Percentiles rank a stretch among this genome's conserved stretches.
These are phyloP conservation scores for Bubo blakistoni DNA, from an alignment of 2,113 vertebrate genomes.

Conservation along the genomic window DNA sequence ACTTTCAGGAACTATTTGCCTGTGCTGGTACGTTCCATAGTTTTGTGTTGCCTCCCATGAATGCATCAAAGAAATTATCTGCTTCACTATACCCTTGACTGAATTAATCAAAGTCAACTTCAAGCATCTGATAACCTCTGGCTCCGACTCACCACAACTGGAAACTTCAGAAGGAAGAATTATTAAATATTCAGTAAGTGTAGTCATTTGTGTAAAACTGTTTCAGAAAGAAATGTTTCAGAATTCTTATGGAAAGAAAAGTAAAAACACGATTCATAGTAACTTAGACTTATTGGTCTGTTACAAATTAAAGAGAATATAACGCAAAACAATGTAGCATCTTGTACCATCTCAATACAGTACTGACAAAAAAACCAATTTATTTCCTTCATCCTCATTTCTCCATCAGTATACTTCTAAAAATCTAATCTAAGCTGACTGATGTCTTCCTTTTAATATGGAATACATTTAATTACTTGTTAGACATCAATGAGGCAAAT, in stretches of 20 bases:
- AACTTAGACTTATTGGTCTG: not conserved
- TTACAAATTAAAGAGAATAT: not conserved
- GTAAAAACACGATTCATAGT: not conserved
- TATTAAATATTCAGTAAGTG: constrained; percentile 34
- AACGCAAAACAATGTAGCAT: not conserved
- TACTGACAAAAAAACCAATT: not conserved
- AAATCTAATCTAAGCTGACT: not conserved
- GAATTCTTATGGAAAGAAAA: not conserved
- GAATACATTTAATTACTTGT: not conserved
- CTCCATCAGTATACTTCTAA: not conserved
- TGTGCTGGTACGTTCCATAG: constrained; percentile 55
- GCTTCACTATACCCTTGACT: constrained; percentile 74
- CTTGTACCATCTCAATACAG: not conserved
- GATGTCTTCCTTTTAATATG: not conserved
- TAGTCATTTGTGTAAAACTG: not conserved
- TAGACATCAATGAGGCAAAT: not conserved
- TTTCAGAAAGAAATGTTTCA: constrained; percentile 2
- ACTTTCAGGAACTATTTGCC: constrained; percentile 72
- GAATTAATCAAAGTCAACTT: constrained; percentile 77
- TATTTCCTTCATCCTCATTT: not conserved
- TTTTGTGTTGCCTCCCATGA: constrained; percentile 74
- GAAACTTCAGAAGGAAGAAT: constrained; percentile 63
- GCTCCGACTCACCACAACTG: constrained; percentile 45
- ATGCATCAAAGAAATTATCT: constrained; percentile 80
- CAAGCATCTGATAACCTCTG: constrained; percentile 78